Evolutionary conservation across 2,888 invertebrate species (phyloP).

Genomic region (Ecliptopera silaceata): DNA sequence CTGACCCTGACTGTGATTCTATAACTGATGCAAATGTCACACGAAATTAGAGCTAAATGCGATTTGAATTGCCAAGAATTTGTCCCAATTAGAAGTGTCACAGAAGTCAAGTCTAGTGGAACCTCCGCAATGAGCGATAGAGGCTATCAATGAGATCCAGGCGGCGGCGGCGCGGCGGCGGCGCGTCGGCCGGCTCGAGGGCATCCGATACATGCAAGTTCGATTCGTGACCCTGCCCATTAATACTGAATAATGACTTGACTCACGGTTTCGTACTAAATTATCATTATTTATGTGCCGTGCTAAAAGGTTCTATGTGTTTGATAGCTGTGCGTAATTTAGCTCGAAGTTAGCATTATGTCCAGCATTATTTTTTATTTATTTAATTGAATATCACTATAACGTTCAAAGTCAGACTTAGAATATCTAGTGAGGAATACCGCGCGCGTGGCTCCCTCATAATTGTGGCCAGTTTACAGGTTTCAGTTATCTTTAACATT

Average conservation of each 20-base stretch:
- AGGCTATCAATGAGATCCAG: neutral
- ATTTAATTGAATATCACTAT: too few species aligned
- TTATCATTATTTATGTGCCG: slow-evolving; percentile 11
- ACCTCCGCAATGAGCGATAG: neutral
- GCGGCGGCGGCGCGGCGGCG: neutral
- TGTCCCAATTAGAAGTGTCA: slow-evolving; percentile 15
- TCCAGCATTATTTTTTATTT: too few species aligned
- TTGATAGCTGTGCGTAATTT: neutral
- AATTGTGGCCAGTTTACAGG: too few species aligned
- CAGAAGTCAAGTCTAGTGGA: slow-evolving; percentile 22
- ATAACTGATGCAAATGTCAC: neutral
- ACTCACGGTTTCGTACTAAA: slow-evolving; percentile 14
- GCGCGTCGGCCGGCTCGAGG: slow-evolving; percentile 6
- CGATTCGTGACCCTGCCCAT: slow-evolving; percentile 19
- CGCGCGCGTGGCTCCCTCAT: too few species aligned
- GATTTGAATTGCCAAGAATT: slow-evolving; percentile 13
- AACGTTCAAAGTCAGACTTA: neutral
- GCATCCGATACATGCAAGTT: slow-evolving; percentile 3
- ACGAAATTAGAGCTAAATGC: slow-evolving; percentile 10
- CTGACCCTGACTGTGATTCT: neutral
- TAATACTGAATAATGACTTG: slow-evolving; percentile 18
- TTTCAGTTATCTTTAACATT: too few species aligned
- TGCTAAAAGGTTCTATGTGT: slow-evolving; percentile 13
- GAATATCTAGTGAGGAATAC: too few species aligned
- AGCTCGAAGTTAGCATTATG: neutral